These are phyloP conservation scores for Lissonota sp. DNA, from an alignment of 2,888 invertebrate species.

Conservation along the genomic window DNA sequence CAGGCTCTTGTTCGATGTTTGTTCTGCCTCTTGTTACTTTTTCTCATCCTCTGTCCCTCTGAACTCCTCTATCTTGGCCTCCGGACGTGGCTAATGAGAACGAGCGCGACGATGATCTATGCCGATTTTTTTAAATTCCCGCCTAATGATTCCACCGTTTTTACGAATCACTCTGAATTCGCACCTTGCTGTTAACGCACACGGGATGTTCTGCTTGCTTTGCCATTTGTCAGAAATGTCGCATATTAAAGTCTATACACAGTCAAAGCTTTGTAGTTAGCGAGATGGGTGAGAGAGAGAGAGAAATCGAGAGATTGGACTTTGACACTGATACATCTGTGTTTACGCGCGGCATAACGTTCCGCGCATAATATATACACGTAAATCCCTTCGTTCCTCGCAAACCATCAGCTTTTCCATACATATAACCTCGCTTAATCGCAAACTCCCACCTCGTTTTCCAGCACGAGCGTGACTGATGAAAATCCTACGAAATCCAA, in stretches of 20 bases:
- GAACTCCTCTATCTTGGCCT: constrained; percentile 41
- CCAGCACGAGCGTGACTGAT: constrained; percentile 13
- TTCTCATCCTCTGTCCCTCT: not conserved
- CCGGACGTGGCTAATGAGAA: constrained; percentile 52
- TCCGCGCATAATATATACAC: constrained; percentile 33
- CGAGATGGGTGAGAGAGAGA: constrained; percentile 16
- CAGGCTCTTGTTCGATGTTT: constrained; percentile 32
- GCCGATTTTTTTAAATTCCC: constrained; percentile 42
- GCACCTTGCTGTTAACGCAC: too few species aligned
- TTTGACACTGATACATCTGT: constrained; percentile 69
- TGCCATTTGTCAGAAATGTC: constrained; percentile 67
- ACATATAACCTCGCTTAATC: not conserved
- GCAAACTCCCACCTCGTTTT: too few species aligned
- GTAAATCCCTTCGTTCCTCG: constrained; percentile 14
- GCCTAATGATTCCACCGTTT: constrained; percentile 19
- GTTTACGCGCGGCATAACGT: constrained; percentile 69
- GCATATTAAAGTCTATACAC: constrained; percentile 67
- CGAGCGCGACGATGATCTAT: constrained; percentile 50
- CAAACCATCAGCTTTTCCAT: constrained; percentile 20
- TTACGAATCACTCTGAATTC: too few species aligned
- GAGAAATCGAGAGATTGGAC: constrained; percentile 59
- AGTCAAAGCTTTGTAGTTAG: constrained; percentile 67
- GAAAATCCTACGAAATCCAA: constrained; percentile 58
- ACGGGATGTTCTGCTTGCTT: constrained; percentile 23
- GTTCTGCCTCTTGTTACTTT: constrained; percentile 39